Conservation (phyloP, 2,888 invertebrate genomes). For the Boloria selene region DNA sequence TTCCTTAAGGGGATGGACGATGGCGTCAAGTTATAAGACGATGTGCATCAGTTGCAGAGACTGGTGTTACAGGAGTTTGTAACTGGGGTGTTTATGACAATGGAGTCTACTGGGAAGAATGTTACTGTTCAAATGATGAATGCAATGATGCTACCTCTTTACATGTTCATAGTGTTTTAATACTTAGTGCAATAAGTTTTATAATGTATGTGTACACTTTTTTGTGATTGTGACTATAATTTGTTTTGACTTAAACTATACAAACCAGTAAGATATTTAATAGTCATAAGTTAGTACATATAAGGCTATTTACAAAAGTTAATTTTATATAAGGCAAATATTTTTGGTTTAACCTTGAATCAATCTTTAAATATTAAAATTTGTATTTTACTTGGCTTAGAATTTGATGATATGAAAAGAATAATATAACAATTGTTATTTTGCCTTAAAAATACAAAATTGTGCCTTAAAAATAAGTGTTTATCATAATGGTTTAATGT, state of each 20-base stretch:
- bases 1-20: constrained; percentile 92
- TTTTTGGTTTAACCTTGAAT: no score
- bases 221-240: constrained; percentile 3
- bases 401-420: background rate
- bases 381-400: no score
- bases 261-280: no score
- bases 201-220: constrained; percentile 26
- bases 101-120: constrained; percentile 98
- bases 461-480: background rate
- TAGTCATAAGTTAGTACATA: no score
- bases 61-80: constrained; percentile 96
- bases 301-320: no score
- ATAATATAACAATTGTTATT: no score
- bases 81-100: constrained; percentile 98
- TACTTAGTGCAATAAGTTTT: constrained; percentile 42
- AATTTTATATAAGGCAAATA: no score
- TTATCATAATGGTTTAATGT: no score
- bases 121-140: constrained; percentile 95
- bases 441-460: background rate
- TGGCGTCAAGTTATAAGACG: constrained; percentile 95
- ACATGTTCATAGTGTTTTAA: constrained; percentile 50
- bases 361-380: no score
- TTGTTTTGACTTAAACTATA: background rate
- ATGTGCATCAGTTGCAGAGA: constrained; percentile 94
- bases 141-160: constrained; percentile 84